Evolutionary conservation across 2,888 invertebrate genomes (phyloP).

Genomic region (Cosmopolites sordidus): DNA sequence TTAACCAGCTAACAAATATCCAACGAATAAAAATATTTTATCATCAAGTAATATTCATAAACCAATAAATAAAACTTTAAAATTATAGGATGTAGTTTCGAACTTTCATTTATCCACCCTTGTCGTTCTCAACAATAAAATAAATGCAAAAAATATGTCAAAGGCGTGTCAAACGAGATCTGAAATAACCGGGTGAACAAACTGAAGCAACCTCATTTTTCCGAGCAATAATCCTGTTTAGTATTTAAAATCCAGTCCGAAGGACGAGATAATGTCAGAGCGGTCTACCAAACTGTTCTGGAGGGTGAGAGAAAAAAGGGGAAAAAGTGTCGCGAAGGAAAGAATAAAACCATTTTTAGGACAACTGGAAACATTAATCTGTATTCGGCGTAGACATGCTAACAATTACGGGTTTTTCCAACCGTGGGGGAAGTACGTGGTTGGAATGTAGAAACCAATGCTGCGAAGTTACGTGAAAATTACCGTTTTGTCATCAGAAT

Average conservation of each 20-base stretch:
- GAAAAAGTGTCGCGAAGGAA: too few relatives aligned
- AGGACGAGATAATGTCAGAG: slow-evolving; percentile 8
- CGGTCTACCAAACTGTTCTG: too few relatives aligned
- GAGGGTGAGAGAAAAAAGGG: too few relatives aligned
- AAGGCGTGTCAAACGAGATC: too few relatives aligned
- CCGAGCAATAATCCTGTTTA: slow-evolving; percentile 12
- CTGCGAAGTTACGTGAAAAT: slow-evolving; percentile 21
- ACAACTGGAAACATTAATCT: slow-evolving; percentile 24
- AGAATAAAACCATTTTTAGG: slow-evolving; percentile 18
- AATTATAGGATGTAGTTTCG: too few relatives aligned
- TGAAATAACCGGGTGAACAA: slow-evolving; percentile 5
- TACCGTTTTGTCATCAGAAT: slow-evolving; percentile 22
- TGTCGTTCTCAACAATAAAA: too few relatives aligned
- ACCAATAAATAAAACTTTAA: too few relatives aligned
- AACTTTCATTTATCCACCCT: too few relatives aligned
- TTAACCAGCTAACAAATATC: too few relatives aligned
- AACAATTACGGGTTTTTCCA: slow-evolving; percentile 27
- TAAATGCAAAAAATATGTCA: too few relatives aligned
- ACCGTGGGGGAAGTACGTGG: slow-evolving; percentile 11
- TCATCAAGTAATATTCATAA: too few relatives aligned
- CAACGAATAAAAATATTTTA: too few relatives aligned
- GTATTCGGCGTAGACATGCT: slow-evolving; percentile 20
- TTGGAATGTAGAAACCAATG: slow-evolving; percentile 11
- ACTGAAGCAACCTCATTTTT: slow-evolving; percentile 7
- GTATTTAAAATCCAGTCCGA: slow-evolving; percentile 17